phyloP scores from a whole-genome alignment of 1,140 invertebrate genomes.

The Sipha flava region DNA sequence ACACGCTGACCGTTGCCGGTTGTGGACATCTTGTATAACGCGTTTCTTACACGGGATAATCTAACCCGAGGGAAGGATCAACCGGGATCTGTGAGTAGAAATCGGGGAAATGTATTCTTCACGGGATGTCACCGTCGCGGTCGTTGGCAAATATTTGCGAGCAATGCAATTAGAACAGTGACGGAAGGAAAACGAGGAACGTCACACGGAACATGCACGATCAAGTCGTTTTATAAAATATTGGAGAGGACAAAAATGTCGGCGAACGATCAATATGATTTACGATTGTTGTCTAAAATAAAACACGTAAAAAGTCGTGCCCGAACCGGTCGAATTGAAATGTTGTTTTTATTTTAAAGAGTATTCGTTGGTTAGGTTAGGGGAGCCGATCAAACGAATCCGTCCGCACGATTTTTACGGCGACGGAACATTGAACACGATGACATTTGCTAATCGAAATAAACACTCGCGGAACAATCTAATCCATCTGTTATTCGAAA shows the following conservation, averaged over 20 bases:
- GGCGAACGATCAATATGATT: not conserved
- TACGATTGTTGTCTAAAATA: no score
- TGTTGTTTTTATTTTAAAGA: not conserved
- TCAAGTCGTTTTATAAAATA: no score
- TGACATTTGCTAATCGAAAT: no score
- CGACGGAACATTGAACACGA: not conserved
- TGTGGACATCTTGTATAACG: not conserved
- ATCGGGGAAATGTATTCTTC: not conserved
- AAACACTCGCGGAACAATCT: not conserved
- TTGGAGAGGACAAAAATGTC: not conserved
- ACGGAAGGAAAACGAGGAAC: no score
- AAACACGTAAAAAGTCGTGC: no score
- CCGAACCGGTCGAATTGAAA: not conserved
- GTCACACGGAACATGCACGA: no score
- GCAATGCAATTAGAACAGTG: no score
- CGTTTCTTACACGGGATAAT: not conserved
- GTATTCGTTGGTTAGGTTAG: not conserved
- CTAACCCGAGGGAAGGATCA: not conserved
- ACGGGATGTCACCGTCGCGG: not conserved
- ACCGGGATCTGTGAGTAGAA: not conserved
- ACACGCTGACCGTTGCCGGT: no score
- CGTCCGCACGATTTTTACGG: not conserved
- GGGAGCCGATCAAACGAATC: not conserved
- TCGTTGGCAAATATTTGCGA: no score
- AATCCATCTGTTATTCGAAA: not conserved